These are phyloP conservation scores for Hirtodrosophila alboralis DNA, from an alignment of 2,888 invertebrate genomes.

Conservation along the genomic window DNA sequence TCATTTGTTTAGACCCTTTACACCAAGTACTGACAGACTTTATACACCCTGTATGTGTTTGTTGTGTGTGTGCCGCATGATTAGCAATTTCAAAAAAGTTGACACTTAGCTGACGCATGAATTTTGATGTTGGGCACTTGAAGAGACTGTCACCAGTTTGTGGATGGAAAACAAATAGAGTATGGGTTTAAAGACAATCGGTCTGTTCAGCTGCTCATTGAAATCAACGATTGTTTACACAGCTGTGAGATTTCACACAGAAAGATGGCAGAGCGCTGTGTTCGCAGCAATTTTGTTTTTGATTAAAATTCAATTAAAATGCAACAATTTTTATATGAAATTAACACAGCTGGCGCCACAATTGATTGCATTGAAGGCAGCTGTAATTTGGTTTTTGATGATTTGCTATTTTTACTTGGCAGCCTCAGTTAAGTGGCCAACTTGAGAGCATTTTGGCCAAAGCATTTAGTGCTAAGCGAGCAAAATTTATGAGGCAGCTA, in stretches of 20 bases:
- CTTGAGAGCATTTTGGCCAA: slow-evolving; percentile 22
- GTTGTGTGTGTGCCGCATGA: slow-evolving; percentile 43
- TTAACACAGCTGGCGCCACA: slow-evolving; percentile 15
- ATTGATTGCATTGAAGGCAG: slow-evolving; percentile 5
- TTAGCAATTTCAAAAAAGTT: slow-evolving; percentile 71
- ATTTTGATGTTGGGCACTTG: slow-evolving; percentile 36
- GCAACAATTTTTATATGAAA: slow-evolving; percentile 12
- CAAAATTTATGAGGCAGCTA: slow-evolving; percentile 61
- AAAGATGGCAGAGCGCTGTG: too few species aligned
- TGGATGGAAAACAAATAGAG: not conserved
- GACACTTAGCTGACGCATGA: slow-evolving; percentile 74
- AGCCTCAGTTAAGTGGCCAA: slow-evolving; percentile 19
- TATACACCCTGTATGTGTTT: slow-evolving; percentile 8
- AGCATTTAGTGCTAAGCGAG: not conserved
- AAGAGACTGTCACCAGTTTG: slow-evolving; percentile 21
- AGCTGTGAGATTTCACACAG: slow-evolving; percentile 28
- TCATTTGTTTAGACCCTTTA: slow-evolving; percentile 31
- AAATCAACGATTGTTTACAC: slow-evolving; percentile 27
- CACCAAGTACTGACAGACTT: not conserved
- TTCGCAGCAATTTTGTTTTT: slow-evolving; percentile 8
- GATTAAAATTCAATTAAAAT: slow-evolving; percentile 44
- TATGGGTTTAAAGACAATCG: not conserved
- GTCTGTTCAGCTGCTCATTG: not conserved
- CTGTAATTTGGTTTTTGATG: slow-evolving; percentile 12
- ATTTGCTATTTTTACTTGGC: slow-evolving; percentile 5